Percentiles rank a stretch among this genome's conserved stretches.
Evolutionary conservation across 2,888 invertebrate genomes (phyloP).

Genomic region (Lasius platythorax): DNA sequence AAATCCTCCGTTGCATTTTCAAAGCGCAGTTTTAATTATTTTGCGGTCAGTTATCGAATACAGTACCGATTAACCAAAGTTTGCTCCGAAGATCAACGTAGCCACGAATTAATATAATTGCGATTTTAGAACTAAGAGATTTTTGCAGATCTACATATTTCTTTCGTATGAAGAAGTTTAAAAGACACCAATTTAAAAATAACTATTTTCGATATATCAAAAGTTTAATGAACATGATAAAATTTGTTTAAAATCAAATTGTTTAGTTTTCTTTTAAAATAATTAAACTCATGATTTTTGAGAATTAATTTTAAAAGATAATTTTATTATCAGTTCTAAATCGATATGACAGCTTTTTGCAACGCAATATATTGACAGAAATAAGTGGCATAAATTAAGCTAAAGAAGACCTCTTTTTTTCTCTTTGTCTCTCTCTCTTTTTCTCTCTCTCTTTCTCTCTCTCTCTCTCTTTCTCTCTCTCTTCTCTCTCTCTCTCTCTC

Average conservation of each 20-base stretch:
- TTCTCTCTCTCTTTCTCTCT: background rate
- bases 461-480: background rate
- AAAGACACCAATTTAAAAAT: background rate
- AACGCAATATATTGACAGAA: background rate
- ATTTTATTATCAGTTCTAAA: background rate
- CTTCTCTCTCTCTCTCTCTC: background rate
- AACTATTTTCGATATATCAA: background rate
- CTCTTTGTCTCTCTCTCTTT: background rate
- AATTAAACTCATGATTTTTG: background rate
- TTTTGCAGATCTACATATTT: background rate
- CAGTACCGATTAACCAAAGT: conserved; percentile 18
- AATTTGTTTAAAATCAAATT: background rate
- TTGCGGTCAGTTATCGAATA: conserved; percentile 11
- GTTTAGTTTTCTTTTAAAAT: background rate
- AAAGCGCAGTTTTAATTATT: conserved; percentile 9
- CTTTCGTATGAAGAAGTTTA: background rate
- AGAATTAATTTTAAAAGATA: background rate
- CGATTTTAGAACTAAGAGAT: conserved; percentile 3
- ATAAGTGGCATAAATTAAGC: conserved; percentile 7
- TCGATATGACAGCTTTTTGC: background rate
- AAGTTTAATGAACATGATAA: background rate
- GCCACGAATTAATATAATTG: background rate
- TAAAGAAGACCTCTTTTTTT: background rate
- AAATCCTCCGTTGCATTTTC: background rate
- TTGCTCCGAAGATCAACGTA: conserved; percentile 1